A percentile compares a stretch with the other conserved stretches of the same genome.
Evolutionary conservation across 2,113 vertebrate genomes (phyloP).

Genomic region (Balaeniceps rex): DNA sequence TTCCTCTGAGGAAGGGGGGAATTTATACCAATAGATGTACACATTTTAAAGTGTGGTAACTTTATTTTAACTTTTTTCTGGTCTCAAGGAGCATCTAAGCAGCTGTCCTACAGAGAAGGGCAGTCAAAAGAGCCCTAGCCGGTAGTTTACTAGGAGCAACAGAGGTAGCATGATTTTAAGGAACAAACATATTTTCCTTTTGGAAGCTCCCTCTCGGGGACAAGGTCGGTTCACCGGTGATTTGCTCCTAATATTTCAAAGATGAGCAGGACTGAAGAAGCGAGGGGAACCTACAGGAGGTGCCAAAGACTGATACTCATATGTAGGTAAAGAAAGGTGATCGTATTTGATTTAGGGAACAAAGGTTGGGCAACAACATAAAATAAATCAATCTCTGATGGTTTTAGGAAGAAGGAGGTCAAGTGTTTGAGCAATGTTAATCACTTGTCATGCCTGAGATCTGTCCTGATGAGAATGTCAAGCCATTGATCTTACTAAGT

Average conservation of each 20-base stretch:
- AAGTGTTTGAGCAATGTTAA: not conserved
- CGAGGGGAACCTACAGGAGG: not conserved
- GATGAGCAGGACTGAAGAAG: not conserved
- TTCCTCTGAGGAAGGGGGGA: not conserved
- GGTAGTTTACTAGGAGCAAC: not conserved
- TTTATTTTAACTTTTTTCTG: not conserved
- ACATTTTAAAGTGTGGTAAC: not conserved
- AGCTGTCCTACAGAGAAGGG: not conserved
- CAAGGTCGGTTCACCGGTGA: not conserved
- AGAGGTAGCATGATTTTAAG: not conserved
- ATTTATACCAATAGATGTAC: not conserved
- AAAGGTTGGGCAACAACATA: not conserved
- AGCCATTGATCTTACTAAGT: not conserved
- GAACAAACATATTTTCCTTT: not conserved
- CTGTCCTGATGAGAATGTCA: not conserved
- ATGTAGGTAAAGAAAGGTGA: not conserved
- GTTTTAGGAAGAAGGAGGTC: not conserved
- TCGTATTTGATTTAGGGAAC: not conserved
- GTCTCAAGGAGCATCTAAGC: not conserved
- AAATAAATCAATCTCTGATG: not conserved
- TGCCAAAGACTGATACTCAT: not conserved
- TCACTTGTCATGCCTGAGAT: not conserved
- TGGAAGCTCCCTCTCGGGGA: not conserved
- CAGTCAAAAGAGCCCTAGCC: not conserved
- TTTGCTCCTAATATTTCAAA: not conserved